Conservation (phyloP, 2,797 vertebrate species). For the Malurus leucopterus region DNA sequence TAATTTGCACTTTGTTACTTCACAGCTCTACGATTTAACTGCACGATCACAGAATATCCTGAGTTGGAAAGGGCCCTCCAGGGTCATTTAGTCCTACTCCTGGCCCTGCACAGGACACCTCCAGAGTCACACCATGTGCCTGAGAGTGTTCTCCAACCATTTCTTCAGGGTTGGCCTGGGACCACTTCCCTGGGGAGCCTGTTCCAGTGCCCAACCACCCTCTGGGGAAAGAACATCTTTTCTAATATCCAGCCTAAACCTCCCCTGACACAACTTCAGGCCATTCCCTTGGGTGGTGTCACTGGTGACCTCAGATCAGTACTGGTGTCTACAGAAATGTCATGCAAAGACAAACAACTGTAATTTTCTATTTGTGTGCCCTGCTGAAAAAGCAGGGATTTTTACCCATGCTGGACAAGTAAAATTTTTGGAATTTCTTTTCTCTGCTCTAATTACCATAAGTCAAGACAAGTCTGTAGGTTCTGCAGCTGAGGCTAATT, state of each 20-base stretch:
- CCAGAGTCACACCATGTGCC: accelerated
- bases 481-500: background rate
- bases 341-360: background rate
- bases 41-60: background rate
- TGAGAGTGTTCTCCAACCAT: background rate
- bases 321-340: background rate
- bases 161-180: accelerated
- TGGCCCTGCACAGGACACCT: background rate
- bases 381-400: background rate
- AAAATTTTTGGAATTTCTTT: background rate
- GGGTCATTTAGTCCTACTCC: background rate
- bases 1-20: background rate
- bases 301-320: background rate
- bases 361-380: background rate
- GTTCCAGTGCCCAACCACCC: background rate
- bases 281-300: background rate
- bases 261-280: background rate
- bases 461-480: background rate
- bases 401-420: background rate
- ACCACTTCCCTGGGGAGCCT: background rate
- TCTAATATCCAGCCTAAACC: background rate
- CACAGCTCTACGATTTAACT: background rate
- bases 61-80: background rate
- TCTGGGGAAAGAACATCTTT: background rate
- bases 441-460: background rate